Percentiles rank a stretch among this genome's conserved stretches.
These are phyloP conservation scores for Carposina sasakii DNA, from an alignment of 1,140 invertebrate species.

Conservation along the genomic window DNA sequence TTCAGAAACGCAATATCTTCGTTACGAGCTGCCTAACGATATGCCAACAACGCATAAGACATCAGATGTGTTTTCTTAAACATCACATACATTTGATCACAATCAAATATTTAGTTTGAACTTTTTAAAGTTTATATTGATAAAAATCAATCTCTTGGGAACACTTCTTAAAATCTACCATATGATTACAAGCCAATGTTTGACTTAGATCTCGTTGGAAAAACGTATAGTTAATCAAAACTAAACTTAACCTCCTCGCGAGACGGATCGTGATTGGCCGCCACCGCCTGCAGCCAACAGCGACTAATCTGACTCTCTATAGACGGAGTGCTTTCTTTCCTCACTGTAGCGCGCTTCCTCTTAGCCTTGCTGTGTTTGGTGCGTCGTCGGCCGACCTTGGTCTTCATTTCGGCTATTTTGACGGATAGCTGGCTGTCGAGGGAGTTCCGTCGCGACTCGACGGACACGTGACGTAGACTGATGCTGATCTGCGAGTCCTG, in stretches of 20 bases:
- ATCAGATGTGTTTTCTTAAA: background rate
- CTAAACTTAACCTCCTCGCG: conserved; percentile 63
- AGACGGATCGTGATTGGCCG: conserved; percentile 59
- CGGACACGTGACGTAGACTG: conserved; percentile 83
- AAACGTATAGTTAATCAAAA: conserved; percentile 36
- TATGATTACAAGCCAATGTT: background rate
- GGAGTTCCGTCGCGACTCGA: conserved; percentile 87
- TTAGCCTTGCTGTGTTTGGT: conserved; percentile 58
- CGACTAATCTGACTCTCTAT: conserved; percentile 82
- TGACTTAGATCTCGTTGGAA: background rate
- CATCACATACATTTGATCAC: background rate
- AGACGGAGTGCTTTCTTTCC: conserved; percentile 84
- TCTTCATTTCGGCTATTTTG: conserved; percentile 85
- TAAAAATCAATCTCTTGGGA: no score
- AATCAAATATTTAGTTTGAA: conserved; percentile 31
- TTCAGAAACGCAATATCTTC: conserved; percentile 23
- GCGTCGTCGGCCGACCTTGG: conserved; percentile 76
- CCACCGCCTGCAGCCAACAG: conserved; percentile 71
- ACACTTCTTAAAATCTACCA: background rate
- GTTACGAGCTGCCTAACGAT: background rate
- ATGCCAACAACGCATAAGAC: background rate
- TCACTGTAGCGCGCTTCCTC: conserved; percentile 64
- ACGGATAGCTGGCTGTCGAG: conserved; percentile 89
- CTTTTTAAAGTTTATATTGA: conserved; percentile 27
- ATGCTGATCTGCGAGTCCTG: conserved; percentile 87